Conservation (phyloP, 37 sponge, comb jelly and placozoan genomes). For the Cladorhizidae sp. region DNA sequence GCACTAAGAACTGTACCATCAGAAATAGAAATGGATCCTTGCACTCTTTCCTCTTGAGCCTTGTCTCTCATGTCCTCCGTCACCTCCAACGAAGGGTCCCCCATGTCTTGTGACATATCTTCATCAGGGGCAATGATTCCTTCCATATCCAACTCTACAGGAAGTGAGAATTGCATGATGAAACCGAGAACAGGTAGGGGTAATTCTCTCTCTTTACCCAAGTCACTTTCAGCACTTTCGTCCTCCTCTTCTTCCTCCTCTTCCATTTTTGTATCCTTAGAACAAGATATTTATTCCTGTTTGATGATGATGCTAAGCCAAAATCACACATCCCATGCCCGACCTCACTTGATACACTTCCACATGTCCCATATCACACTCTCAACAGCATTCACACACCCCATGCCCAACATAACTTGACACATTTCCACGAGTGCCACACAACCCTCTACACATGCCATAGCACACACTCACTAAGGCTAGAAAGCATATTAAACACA, state of each 20-base stretch:
- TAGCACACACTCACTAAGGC: too few relatives aligned
- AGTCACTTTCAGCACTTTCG: conserved; percentile 47
- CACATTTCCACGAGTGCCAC: too few relatives aligned
- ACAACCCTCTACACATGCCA: too few relatives aligned
- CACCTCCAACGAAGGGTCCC: conserved; percentile 75
- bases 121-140: conserved; percentile 74
- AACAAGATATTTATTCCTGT: too few relatives aligned
- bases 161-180: not conserved
- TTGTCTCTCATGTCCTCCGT: conserved; percentile 85
- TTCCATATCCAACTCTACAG: conserved; percentile 68
- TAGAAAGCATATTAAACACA: too few relatives aligned
- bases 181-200: not conserved
- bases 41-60: conserved; percentile 60
- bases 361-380: too few relatives aligned
- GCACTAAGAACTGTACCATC: conserved; percentile 28
- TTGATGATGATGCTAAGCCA: not conserved
- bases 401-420: too few relatives aligned
- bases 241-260: conserved; percentile 33
- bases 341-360: too few relatives aligned
- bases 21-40: conserved; percentile 63
- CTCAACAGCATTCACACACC: too few relatives aligned
- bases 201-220: conserved; percentile 19
- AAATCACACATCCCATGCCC: not conserved
- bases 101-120: conserved; percentile 85
- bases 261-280: conserved; percentile 21